These are phyloP conservation scores for Hylaea fasciaria DNA, from an alignment of 2,888 invertebrate species.

Conservation along the genomic window DNA sequence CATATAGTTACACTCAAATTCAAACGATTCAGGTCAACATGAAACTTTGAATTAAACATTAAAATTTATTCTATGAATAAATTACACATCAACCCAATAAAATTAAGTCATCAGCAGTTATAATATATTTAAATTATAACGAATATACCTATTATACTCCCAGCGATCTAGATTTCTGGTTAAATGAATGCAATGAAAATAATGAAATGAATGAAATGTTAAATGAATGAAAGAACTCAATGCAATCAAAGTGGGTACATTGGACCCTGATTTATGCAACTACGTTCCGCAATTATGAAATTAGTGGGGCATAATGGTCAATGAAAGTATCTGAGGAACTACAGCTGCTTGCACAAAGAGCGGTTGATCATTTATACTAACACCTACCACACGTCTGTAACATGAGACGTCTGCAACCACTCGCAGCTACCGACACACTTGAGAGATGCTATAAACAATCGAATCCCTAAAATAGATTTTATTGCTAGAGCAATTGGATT, in stretches of 20 bases:
- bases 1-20: not conserved
- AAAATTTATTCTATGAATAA: no score
- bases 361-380: slow-evolving; percentile 66
- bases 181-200: no score
- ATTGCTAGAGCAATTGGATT: slow-evolving; percentile 75
- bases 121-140: no score
- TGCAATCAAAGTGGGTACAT: not conserved
- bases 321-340: slow-evolving; percentile 43
- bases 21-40: no score
- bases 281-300: not conserved
- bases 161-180: not conserved
- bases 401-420: slow-evolving; percentile 71
- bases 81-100: no score
- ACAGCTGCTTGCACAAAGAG: slow-evolving; percentile 60
- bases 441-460: slow-evolving; percentile 71
- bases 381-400: slow-evolving; percentile 71
- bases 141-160: not conserved
- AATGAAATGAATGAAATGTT: no score
- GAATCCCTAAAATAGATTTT: slow-evolving; percentile 75
- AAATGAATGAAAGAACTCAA: no score
- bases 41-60: no score
- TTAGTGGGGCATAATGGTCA: slow-evolving; percentile 13
- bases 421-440: slow-evolving; percentile 68
- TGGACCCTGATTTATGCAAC: not conserved
- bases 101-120: not conserved